Evolutionary conservation across 2,113 vertebrate species (phyloP).

Genomic region (Datnioides undecimradiatus): DNA sequence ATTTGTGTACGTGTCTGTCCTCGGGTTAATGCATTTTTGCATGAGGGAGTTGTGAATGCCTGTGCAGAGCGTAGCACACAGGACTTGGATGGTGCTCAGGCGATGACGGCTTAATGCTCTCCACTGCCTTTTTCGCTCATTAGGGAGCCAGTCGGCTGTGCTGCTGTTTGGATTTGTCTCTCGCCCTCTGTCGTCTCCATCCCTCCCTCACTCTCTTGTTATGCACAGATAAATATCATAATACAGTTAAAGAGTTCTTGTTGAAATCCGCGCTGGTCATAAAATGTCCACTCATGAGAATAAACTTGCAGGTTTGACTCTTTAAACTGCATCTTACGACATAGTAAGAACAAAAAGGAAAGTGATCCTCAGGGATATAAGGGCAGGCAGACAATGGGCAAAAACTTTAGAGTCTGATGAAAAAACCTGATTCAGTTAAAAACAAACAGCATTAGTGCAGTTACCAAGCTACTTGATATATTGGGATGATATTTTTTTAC

Average conservation of each 20-base stretch:
- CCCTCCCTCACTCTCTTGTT: not conserved
- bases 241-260: not conserved
- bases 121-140: slow-evolving; percentile 22
- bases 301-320: not conserved
- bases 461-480: not conserved
- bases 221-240: slow-evolving; percentile 21
- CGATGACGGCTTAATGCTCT: slow-evolving; percentile 29
- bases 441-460: no score
- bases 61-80: slow-evolving; percentile 4
- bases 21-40: not conserved
- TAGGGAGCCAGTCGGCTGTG: slow-evolving; percentile 1
- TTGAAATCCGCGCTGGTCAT: not conserved
- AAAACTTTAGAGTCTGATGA: not conserved
- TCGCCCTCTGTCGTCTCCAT: slow-evolving; percentile 9
- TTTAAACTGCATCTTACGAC: not conserved
- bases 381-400: not conserved
- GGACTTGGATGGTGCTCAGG: slow-evolving; percentile 5
- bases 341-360: not conserved
- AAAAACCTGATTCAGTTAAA: no score
- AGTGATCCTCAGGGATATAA: not conserved
- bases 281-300: not conserved
- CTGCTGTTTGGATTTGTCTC: slow-evolving; percentile 40
- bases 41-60: not conserved
- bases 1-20: not conserved
- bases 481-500: not conserved